A percentile compares a stretch with the other conserved stretches of the same genome.
Conservation (phyloP, 1,140 invertebrate genomes). For the Atta colombica region DNA sequence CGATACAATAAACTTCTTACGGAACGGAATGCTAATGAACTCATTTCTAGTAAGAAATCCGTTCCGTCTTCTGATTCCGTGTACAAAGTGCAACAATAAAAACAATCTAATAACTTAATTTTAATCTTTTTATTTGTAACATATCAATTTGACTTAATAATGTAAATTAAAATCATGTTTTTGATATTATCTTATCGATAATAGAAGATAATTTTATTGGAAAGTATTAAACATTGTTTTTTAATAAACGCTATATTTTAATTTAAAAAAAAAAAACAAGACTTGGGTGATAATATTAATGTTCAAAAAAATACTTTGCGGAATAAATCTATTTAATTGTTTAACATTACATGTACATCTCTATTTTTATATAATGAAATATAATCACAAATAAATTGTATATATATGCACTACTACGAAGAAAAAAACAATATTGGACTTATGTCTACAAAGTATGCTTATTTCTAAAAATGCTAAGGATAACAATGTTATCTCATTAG, state of each 20-base stretch:
- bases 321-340: constrained; percentile 71
- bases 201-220: background rate
- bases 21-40: no score
- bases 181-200: background rate
- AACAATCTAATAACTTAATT: no score
- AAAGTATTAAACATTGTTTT: background rate
- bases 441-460: constrained; percentile 23
- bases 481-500: constrained; percentile 56
- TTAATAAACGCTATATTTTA: background rate
- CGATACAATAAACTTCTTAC: no score
- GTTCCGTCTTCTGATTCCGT: no score
- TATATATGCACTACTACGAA: background rate
- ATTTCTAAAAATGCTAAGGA: constrained; percentile 41
- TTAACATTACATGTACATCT: constrained; percentile 63
- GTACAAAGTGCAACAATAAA: no score
- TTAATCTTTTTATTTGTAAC: no score
- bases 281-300: background rate
- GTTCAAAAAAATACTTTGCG: background rate
- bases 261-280: background rate
- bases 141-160: no score
- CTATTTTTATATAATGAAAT: constrained; percentile 61
- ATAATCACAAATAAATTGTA: constrained; percentile 60
- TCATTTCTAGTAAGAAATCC: no score
- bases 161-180: background rate
- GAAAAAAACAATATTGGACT: constrained; percentile 40